A percentile compares a stretch with the other conserved stretches of the same genome.
phyloP scores from a whole-genome alignment of 2,888 invertebrate species.

The Antitype chi region DNA sequence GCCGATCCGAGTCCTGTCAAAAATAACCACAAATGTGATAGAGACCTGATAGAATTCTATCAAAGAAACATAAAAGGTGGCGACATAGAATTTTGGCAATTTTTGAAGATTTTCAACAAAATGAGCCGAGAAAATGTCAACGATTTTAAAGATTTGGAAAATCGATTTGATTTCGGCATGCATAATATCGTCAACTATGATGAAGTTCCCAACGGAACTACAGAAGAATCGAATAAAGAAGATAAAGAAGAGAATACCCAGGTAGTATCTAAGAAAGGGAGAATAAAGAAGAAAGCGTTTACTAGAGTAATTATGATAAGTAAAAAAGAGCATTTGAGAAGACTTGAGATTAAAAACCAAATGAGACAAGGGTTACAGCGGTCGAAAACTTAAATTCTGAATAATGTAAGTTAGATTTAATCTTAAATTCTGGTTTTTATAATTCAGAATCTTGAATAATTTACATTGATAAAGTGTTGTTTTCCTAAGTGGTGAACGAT shows the following conservation, averaged over 20 bases:
- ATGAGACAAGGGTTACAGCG: conserved; percentile 46
- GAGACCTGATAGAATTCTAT: conserved; percentile 80
- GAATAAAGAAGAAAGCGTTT: conserved; percentile 27
- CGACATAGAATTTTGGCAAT: conserved; percentile 86
- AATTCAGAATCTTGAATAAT: conserved; percentile 4
- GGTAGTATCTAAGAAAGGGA: background rate
- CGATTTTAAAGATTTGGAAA: conserved; percentile 79
- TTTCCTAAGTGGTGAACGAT: too few relatives aligned
- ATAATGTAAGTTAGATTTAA: background rate
- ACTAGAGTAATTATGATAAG: conserved; percentile 70
- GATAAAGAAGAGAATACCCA: background rate
- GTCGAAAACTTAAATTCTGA: background rate
- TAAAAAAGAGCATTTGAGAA: conserved; percentile 71
- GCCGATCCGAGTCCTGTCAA: conserved; percentile 79
- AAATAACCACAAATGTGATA: conserved; percentile 83
- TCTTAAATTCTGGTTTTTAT: background rate
- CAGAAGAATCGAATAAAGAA: background rate
- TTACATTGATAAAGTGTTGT: background rate
- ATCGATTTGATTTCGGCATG: conserved; percentile 76
- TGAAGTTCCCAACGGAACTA: background rate
- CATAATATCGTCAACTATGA: conserved; percentile 58
- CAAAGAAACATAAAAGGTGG: conserved; percentile 81
- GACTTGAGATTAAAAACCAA: conserved; percentile 67
- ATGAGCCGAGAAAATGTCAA: conserved; percentile 80
- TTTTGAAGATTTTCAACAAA: conserved; percentile 84